Conservation (phyloP, 2,888 invertebrate genomes). For the Glyphotaelius pellucidus region DNA sequence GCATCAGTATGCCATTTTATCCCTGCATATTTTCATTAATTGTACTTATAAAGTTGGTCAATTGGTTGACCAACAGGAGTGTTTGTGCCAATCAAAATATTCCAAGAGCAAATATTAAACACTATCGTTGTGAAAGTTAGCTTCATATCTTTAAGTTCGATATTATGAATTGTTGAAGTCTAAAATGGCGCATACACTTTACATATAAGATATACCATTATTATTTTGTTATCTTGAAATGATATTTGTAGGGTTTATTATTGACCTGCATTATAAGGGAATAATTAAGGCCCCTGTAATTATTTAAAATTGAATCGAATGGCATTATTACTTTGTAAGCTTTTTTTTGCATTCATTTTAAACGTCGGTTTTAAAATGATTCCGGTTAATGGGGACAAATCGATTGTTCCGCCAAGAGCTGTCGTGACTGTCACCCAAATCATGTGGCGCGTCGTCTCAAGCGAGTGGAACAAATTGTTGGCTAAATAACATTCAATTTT, state of each 20-base stretch:
- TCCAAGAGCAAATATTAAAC: constrained; percentile 3
- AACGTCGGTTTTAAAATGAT: too few species aligned
- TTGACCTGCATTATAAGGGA: background rate
- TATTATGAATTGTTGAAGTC: background rate
- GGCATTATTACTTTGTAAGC: background rate
- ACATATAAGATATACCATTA: background rate
- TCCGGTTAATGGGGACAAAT: background rate
- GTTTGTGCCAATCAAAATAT: constrained; percentile 32
- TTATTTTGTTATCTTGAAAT: background rate
- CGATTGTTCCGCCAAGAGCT: background rate
- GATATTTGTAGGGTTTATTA: background rate
- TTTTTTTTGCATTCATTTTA: background rate
- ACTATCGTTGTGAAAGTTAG: background rate
- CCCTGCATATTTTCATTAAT: background rate
- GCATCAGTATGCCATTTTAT: background rate
- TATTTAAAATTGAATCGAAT: background rate
- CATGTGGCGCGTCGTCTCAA: background rate
- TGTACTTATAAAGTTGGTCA: background rate
- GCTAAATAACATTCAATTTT: background rate
- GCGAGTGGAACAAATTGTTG: background rate
- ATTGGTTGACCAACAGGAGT: background rate
- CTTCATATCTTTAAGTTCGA: background rate
- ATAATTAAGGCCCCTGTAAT: background rate
- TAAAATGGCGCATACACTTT: background rate
- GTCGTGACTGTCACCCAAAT: background rate